Base-by-base conservation (phyloP, 2,888 invertebrate species). In the Synergus laeviventris region DNA sequence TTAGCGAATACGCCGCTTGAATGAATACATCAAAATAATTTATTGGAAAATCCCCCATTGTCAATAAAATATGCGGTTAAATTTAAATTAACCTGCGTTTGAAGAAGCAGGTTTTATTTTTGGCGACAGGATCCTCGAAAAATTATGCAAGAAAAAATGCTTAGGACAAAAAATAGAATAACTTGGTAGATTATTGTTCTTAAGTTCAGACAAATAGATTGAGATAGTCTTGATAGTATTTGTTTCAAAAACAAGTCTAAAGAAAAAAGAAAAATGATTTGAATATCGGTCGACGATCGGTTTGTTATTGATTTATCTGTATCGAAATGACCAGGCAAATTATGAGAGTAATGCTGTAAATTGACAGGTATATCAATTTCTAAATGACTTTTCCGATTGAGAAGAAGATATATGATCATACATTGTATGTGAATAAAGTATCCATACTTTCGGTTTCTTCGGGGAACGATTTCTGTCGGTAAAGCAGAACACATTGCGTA, bases 401-500 rank as follows among this genome's bases (percentile, higher is more conserved):
- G 18, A 54, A 9, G 11, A 54, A 54, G 18, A 54, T 18, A 54
- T 54, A 54, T 9, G 7, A n/a, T 18, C 11, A 54, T 18, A 9
- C 8, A 9, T 54, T 11, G 18, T 54, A 54, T 18, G 21, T 56
- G 61, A 9, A 31, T 8, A 36, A 62, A 21, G n/a, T 62, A 8
- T n/a, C 14, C 31, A 38, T n/a, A 16, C 2, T 38, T n/a, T 7
- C 16, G 12, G 14, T 38, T n/a, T 38, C 62, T 12, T 49, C 36
- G 54, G 18, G 21, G 59, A 74, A 74, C n/a, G 1, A 31, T 61
- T 12, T 24, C 31, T 38, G 74, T 9, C 45, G 59, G 74, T 59
- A 60, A 59, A 60, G 75, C 75, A 39, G 62, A 31, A 36, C 59
- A 36, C 39, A 78, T 78, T 75, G 75, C 73, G 74, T 74, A 66